These are phyloP conservation scores for Fulica atra DNA, from an alignment of 2,113 vertebrate genomes.

Conservation along the genomic window DNA sequence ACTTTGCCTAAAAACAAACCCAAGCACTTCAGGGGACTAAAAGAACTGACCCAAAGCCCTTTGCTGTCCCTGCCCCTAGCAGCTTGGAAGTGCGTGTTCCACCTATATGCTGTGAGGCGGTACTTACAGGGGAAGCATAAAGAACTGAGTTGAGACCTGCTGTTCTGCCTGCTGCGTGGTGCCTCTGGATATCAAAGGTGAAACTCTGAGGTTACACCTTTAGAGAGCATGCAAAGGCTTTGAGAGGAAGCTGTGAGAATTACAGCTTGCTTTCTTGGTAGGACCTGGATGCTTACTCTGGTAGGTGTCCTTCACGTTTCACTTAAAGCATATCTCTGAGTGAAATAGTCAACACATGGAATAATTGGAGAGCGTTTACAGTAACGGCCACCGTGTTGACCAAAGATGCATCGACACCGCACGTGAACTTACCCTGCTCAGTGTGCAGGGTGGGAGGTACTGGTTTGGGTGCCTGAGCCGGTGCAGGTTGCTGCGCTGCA, in stretches of 20 bases:
- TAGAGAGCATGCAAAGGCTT: neutral
- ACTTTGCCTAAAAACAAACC: neutral
- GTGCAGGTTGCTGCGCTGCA: neutral
- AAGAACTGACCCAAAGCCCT: neutral
- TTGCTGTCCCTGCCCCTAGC: neutral
- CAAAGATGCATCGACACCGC: neutral
- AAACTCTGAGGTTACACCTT: neutral
- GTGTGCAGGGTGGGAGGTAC: neutral
- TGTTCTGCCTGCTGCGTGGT: neutral
- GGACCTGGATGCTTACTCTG: neutral
- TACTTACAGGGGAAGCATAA: neutral
- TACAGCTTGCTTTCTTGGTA: neutral
- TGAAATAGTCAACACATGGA: neutral
- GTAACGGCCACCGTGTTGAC: neutral
- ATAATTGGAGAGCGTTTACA: neutral
- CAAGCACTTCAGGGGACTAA: neutral
- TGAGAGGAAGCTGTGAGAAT: neutral
- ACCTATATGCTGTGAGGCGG: rapidly evolving
- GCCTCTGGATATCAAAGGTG: neutral
- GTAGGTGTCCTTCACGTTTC: neutral
- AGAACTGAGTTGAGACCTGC: neutral
- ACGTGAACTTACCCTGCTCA: neutral
- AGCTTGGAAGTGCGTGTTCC: neutral
- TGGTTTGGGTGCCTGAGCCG: neutral
- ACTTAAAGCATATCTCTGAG: rapidly evolving